Base-by-base conservation (phyloP, 2,888 invertebrate genomes). In the Phaonia tiefii region DNA sequence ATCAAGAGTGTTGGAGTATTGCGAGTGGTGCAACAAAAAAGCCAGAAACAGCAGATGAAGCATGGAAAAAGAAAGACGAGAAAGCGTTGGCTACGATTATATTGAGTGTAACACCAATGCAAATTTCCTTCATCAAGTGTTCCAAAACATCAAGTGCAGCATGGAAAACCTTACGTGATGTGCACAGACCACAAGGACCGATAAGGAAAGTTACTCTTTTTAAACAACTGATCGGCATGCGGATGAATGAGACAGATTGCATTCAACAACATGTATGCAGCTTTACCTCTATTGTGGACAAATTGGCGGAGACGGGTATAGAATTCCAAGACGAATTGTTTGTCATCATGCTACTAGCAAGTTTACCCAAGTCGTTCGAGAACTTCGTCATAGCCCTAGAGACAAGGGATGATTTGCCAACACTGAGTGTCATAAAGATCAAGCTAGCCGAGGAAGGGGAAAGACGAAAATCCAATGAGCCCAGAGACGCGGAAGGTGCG, bases 301-400 rank as follows among this genome's bases (percentile, higher is more conserved):
- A 83, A 22, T 49, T 83, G 7, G 65, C 66, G 1, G 83, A 79
- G 26, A 73, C 66, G 2, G 77, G 72, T 8, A 54, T 83, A 3
- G 42, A 26, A 11, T 37, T 81, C 0, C 76, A 76, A 49, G 76
- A 83, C 10, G 75, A 83, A 20, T 65, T 82, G 8, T 73, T 81
- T 15, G 51, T 39, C 10, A 78, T 81, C 17, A 81, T 81, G 77
- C 63, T 82, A 0, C 58, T 81, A 1, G 77, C 75, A 44, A 82
- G 79, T 51, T 42, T 83, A 11, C 82, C 80, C 13, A 80, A 80
- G 22, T 70, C 73, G 13, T 83, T 42, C 10, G 83, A 77, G 60
- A 80, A 79, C 49, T 72, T 83, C 10, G 80, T 82, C 2, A 56
- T 82, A 8, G 79, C 81, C 0, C 13, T 84, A 1, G 75, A 83